These are phyloP conservation scores for Cepphus grylle DNA, from an alignment of 2,113 vertebrate genomes.

Conservation along the genomic window DNA sequence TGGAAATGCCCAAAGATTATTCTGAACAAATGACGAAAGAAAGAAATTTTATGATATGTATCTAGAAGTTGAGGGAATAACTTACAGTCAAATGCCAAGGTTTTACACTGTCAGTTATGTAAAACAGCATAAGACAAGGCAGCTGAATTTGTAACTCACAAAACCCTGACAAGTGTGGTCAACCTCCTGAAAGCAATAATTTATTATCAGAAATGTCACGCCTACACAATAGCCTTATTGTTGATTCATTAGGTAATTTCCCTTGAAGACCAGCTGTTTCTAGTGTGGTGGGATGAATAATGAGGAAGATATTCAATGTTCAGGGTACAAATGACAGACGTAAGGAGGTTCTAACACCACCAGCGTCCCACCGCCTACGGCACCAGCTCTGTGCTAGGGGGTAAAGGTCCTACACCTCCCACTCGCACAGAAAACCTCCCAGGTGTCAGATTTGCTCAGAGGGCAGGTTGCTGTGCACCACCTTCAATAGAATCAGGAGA, in stretches of 20 bases:
- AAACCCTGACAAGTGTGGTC: conserved; percentile 73
- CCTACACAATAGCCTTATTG: conserved; percentile 79
- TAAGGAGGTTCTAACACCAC: conserved; percentile 59
- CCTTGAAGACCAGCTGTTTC: conserved; percentile 89
- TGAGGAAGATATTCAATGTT: conserved; percentile 74
- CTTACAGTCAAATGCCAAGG: neutral
- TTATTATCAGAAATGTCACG: conserved; percentile 79
- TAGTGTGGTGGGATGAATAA: conserved; percentile 81
- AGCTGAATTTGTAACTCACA: conserved; percentile 67
- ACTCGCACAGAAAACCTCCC: conserved; percentile 70
- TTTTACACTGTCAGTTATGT: conserved; percentile 49
- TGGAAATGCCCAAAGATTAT: neutral
- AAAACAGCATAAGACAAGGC: conserved; percentile 57
- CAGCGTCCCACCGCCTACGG: conserved; percentile 64
- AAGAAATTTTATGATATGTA: neutral
- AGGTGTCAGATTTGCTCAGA: conserved; percentile 66
- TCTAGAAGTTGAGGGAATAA: neutral
- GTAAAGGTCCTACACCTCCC: conserved; percentile 74
- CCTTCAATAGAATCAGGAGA: conserved; percentile 64
- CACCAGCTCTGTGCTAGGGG: conserved; percentile 59
- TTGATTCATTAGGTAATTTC: conserved; percentile 86
- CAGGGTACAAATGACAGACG: conserved; percentile 70
- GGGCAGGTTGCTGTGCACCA: conserved; percentile 47
- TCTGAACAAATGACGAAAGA: neutral
- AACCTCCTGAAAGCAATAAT: conserved; percentile 75